These are phyloP conservation scores for Clusia tigrina DNA, from an alignment of 2,888 invertebrate species.

Conservation along the genomic window DNA sequence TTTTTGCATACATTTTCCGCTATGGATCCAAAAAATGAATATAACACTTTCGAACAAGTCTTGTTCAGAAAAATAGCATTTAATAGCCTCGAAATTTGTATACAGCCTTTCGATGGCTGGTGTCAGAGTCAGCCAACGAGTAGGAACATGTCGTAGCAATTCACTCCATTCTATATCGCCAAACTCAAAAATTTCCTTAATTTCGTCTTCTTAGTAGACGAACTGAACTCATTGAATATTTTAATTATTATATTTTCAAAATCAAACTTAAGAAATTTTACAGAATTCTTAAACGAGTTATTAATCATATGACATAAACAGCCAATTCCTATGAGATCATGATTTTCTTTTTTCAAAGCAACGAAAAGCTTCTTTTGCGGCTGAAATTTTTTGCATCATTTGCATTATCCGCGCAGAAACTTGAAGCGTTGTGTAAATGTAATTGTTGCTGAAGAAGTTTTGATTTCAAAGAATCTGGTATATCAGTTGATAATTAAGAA, in stretches of 20 bases:
- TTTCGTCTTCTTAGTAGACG: constrained; percentile 6
- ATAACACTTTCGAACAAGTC: neutral
- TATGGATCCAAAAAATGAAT: neutral
- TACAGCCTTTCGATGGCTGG: constrained; percentile 15
- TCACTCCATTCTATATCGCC: constrained; percentile 10
- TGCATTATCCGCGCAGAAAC: constrained; percentile 8
- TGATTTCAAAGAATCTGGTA: neutral
- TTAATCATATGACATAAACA: constrained; percentile 7
- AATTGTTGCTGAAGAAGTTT: too few species aligned
- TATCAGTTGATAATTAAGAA: neutral
- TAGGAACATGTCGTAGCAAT: constrained; percentile 17
- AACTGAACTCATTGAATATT: too few species aligned
- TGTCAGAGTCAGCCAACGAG: constrained; percentile 13
- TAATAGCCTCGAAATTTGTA: constrained; percentile 12
- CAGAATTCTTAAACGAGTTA: constrained; percentile 10
- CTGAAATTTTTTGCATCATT: constrained; percentile 16
- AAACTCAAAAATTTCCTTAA: constrained; percentile 19
- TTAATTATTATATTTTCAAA: too few species aligned
- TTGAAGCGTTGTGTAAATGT: too few species aligned
- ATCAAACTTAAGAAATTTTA: constrained; percentile 14
- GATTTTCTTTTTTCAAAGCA: constrained; percentile 11
- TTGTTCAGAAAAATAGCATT: constrained; percentile 14
- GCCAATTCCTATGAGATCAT: constrained; percentile 5
- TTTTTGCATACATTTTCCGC: neutral
- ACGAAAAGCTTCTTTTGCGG: constrained; percentile 8